phyloP scores from a whole-genome alignment of 2,888 invertebrate species.

The Entomobrya proxima region DNA sequence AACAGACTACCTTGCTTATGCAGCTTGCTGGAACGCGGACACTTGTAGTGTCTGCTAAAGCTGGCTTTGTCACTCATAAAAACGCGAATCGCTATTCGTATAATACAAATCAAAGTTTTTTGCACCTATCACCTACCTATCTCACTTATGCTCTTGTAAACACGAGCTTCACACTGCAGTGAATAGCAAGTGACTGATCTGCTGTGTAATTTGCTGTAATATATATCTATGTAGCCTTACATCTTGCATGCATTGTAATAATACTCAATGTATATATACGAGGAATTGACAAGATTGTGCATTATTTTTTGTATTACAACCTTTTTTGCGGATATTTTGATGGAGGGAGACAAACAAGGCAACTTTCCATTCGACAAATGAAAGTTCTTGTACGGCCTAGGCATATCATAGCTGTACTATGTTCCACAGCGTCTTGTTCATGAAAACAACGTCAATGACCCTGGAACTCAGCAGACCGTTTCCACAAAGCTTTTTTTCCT shows the following conservation, averaged over 20 bases:
- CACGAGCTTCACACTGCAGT: not conserved
- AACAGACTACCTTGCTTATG: too few species aligned
- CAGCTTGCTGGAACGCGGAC: not conserved
- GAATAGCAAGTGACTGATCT: not conserved
- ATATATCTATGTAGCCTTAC: not conserved
- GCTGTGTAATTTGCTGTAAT: not conserved
- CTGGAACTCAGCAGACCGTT: constrained; percentile 74
- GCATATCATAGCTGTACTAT: too few species aligned
- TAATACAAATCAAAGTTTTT: not conserved
- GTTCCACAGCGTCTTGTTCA: constrained; percentile 55
- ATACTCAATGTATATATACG: not conserved
- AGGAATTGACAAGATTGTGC: constrained; percentile 38
- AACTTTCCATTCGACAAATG: constrained; percentile 42
- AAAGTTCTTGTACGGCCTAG: too few species aligned
- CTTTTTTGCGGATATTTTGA: constrained; percentile 53
- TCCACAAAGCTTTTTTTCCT: constrained; percentile 64
- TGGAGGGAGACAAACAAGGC: constrained; percentile 50
- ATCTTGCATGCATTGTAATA: not conserved
- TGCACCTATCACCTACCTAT: not conserved
- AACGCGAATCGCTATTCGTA: not conserved
- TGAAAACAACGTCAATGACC: constrained; percentile 74
- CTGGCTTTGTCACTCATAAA: not conserved
- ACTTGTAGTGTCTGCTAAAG: not conserved
- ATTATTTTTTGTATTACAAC: constrained; percentile 39
- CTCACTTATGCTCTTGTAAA: not conserved